Evolutionary conservation across 2,888 invertebrate species (phyloP), one percentile per base, ranked within the genome.

Genomic region (Epiblema foenella): DNA sequence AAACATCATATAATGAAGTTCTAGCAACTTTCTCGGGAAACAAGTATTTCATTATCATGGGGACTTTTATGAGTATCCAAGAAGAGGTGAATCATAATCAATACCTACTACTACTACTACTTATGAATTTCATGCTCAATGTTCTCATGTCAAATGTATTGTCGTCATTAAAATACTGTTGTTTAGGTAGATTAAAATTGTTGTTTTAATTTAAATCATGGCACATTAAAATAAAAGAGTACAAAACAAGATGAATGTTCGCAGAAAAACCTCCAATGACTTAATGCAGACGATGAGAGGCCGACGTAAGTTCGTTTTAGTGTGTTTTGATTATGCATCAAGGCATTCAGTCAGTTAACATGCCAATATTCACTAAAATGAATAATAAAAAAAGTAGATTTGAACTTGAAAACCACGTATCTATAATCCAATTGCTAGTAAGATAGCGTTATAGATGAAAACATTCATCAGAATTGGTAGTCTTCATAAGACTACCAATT

Each of bases 311-410:
- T 93, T 78, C 67, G 85, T 91, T 93, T 92, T 90, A 93, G 91
- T 93, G 92, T 93, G 93, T 90, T 91, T 83, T 91, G 91, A 91
- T 89, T 85, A 84, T 86, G 83, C 78, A 74, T 78, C 95, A 95
- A 10, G 63, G n/a, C n/a, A 46, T 7, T n/a, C 7, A 12, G 46
- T n/a, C n/a, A 46, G n/a, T 46, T 46, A n/a, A 46, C 46, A 46
- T 46, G n/a, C n/a, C n/a, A 46, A 42, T 1, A 15, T 42, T 42
- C 42, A 42, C 42, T 42, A 12, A 39, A 39, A 39, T 39, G 11
- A 3, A 42, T 42, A 0, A 42, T 5, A 24, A 4, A 24, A 24
- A 24, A 24, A 1, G 24, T 24, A 24, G 4, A 24, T 3, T 24
- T 12, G 5, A 15, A 2, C 42, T 15, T 4, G 4, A 15, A 42